phyloP scores from a whole-genome alignment of 2,888 invertebrate genomes.

The Miltochrista miniata region DNA sequence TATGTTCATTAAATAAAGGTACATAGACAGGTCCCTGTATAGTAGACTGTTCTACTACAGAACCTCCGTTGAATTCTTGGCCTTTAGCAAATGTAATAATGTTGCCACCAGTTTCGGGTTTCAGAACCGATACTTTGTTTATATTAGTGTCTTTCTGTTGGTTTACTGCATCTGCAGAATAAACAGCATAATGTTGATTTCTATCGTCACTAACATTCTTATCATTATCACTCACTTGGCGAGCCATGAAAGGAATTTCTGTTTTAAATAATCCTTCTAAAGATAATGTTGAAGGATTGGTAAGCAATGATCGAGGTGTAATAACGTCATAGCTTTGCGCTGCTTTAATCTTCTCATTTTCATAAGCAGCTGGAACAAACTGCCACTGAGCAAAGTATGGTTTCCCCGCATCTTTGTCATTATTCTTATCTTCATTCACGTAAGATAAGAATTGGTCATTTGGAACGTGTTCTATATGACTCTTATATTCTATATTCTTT shows the following conservation, averaged over 20 bases:
- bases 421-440: constrained; percentile 67
- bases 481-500: constrained; percentile 34
- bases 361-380: constrained; percentile 78
- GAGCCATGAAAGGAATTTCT: constrained; percentile 65
- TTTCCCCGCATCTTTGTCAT: constrained; percentile 49
- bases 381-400: constrained; percentile 63
- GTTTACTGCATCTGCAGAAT: constrained; percentile 65
- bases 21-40: constrained; percentile 57
- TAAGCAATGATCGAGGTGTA: constrained; percentile 64
- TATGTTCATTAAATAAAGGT: constrained; percentile 43
- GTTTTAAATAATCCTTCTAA: constrained; percentile 87
- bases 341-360: constrained; percentile 63
- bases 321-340: constrained; percentile 66
- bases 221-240: constrained; percentile 44
- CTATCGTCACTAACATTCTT: constrained; percentile 46
- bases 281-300: constrained; percentile 86
- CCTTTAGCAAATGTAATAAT: constrained; percentile 71
- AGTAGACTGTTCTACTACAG: constrained; percentile 49
- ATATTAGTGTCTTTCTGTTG: constrained; percentile 62
- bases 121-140: constrained; percentile 59
- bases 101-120: constrained; percentile 61
- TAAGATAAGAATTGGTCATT: constrained; percentile 69
- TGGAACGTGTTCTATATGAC: constrained; percentile 53
- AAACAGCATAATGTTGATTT: constrained; percentile 74
- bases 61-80: constrained; percentile 65